A percentile compares a stretch with the other conserved stretches of the same genome.
These are phyloP conservation scores for Drosophila albomicans DNA, from an alignment of 1,140 invertebrate species.

Conservation along the genomic window DNA sequence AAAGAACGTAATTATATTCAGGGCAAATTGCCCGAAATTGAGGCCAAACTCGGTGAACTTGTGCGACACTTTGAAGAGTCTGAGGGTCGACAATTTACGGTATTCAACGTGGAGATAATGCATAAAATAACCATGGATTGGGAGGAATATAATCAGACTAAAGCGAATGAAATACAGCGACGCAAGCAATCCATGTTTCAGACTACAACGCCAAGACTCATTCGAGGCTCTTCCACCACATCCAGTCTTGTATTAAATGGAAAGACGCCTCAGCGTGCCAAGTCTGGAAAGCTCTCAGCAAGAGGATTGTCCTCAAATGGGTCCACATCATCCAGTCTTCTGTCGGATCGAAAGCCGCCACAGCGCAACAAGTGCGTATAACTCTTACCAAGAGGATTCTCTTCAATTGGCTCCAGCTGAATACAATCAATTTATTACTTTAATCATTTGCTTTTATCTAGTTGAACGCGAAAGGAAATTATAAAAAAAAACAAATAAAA, in stretches of 20 bases:
- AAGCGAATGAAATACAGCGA: not conserved
- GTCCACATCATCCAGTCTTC: not conserved
- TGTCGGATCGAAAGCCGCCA: not conserved
- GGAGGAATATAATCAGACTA: conserved; percentile 21
- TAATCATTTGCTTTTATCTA: too few relatives aligned
- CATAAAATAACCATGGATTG: conserved; percentile 1
- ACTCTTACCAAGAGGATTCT: not conserved
- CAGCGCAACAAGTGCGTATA: not conserved
- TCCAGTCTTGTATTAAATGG: not conserved
- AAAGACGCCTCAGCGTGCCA: not conserved
- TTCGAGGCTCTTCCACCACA: not conserved
- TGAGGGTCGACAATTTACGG: not conserved
- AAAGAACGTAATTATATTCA: conserved; percentile 28
- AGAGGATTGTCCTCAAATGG: too few relatives aligned
- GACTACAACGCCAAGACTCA: too few relatives aligned
- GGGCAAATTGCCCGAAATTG: conserved; percentile 20
- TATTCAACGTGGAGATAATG: conserved; percentile 18
- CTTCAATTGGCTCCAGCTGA: too few relatives aligned
- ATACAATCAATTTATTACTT: too few relatives aligned
- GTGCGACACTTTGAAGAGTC: conserved; percentile 6
- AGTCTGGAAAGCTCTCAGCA: not conserved
- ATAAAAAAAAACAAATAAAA: too few relatives aligned
- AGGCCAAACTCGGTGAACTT: conserved; percentile 10
- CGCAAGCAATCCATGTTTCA: not conserved
- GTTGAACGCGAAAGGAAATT: too few relatives aligned